Base-by-base conservation (phyloP, 2,113 vertebrate species). In the Pseudopodoces humilis region DNA sequence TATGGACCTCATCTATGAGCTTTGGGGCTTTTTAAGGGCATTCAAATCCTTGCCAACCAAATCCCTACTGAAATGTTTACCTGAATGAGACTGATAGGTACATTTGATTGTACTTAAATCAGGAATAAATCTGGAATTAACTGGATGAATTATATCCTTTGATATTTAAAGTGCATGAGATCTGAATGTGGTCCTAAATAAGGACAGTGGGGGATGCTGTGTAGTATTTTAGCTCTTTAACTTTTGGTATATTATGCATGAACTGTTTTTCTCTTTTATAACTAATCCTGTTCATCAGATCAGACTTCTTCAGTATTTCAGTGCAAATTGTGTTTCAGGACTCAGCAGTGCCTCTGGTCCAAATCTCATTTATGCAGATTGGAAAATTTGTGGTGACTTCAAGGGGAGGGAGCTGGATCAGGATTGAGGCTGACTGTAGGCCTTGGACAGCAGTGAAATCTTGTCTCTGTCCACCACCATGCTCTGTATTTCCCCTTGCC, bases 261-360 rank as follows among this genome's bases (percentile, higher is more conserved):
- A 88, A 37, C 25, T 83, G n/a, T 47, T 86, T 80, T 93, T 91
- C 84, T 64, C 78, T 93, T 86, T 63, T 72, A 31, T 88, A 92
- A 56, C 65, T 82, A 88, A 92, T 65, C 86, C 79, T 47, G 63
- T 79, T 92, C 69, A 78, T 90, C 80, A 94, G 70, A 69, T 64
- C 49, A 76, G 60, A 35, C 30, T 68, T 71, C 50, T 83, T 78
- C 60, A 64, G 56, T 47, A 37, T 83, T 88, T 68, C 77, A 79
- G 11, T 62, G 46, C 65, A 92, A 72, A 82, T 84, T 82, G 77
- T 89, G 31, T 56, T 87, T 87, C 85, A 72, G 74, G 14, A 35
- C 72, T 71, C 91, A 56, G 68, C 72, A 56, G 65, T 75, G 70
- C 76, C 68, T 91, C 56, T 92, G 80, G 49, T 91, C 60, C 83